Evolutionary conservation across 2,888 invertebrate species (phyloP).

Genomic region (Brachyptera risi): DNA sequence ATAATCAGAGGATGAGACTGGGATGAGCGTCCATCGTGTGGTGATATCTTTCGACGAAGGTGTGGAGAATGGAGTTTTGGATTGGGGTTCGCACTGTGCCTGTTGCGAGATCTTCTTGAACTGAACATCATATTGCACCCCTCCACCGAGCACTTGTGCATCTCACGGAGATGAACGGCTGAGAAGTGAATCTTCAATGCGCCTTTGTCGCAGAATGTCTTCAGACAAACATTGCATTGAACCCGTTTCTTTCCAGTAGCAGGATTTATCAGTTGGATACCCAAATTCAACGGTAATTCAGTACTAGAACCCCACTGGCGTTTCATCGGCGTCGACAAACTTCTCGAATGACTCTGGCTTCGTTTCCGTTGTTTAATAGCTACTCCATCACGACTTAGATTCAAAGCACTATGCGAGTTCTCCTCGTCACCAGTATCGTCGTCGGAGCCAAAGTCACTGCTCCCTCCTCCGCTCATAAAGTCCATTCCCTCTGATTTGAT

Average conservation of each 20-base stretch:
- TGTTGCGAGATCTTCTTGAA: constrained; percentile 88
- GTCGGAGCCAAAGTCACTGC: constrained; percentile 52
- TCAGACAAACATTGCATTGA: constrained; percentile 95
- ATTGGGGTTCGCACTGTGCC: constrained; percentile 97
- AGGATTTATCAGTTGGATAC: constrained; percentile 88
- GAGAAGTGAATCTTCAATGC: constrained; percentile 99
- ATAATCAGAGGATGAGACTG: constrained; percentile 75
- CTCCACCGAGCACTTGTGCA: constrained; percentile 99
- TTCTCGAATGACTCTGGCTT: constrained; percentile 36
- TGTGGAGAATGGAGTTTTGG: constrained; percentile 97
- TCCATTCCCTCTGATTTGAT: constrained; percentile 39
- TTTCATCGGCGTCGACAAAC: constrained; percentile 67
- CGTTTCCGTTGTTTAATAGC: constrained; percentile 23
- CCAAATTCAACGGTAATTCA: constrained; percentile 70
- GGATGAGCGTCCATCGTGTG: constrained; percentile 86
- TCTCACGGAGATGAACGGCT: constrained; percentile 96
- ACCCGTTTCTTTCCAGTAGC: constrained; percentile 94
- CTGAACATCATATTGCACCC: constrained; percentile 99
- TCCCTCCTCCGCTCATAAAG: constrained; percentile 47
- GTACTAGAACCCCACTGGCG: constrained; percentile 74
- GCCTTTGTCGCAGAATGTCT: constrained; percentile 99
- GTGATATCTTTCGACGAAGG: constrained; percentile 86
- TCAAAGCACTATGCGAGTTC: constrained; percentile 58
- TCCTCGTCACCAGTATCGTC: constrained; percentile 59
- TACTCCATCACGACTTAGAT: constrained; percentile 56